Evolutionary conservation across 2,888 invertebrate genomes (phyloP).

Genomic region (Dione juno): DNA sequence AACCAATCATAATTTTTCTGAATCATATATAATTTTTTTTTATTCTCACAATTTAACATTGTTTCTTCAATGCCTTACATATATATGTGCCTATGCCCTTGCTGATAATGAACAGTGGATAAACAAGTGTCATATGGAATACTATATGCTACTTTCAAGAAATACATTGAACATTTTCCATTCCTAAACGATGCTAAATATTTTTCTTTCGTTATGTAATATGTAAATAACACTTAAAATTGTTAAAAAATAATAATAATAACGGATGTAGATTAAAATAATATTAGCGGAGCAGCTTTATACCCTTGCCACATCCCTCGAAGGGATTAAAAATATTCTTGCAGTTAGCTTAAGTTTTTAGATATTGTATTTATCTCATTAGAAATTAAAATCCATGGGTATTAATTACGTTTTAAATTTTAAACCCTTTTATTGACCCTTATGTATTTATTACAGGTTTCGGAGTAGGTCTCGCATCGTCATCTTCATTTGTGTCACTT

Average conservation of each 20-base stretch:
- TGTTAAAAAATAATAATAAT: too few species aligned
- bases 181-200: too few species aligned
- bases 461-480: constrained; percentile 89
- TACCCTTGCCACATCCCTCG: too few species aligned
- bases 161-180: too few species aligned
- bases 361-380: not conserved
- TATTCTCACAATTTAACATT: not conserved
- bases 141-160: too few species aligned
- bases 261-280: too few species aligned
- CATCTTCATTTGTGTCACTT: constrained; percentile 90
- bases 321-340: not conserved
- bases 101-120: not conserved
- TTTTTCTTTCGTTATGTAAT: too few species aligned
- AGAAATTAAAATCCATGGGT: not conserved
- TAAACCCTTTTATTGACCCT: not conserved
- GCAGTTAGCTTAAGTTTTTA: not conserved
- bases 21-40: too few species aligned
- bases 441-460: constrained; percentile 81
- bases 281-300: too few species aligned
- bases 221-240: too few species aligned
- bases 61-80: not conserved
- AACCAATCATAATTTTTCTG: too few species aligned
- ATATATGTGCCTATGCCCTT: not conserved
- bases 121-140: not conserved
- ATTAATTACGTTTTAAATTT: not conserved